Base-by-base conservation (phyloP, 2,797 vertebrate genomes). In the Rallus crepitans region DNA sequence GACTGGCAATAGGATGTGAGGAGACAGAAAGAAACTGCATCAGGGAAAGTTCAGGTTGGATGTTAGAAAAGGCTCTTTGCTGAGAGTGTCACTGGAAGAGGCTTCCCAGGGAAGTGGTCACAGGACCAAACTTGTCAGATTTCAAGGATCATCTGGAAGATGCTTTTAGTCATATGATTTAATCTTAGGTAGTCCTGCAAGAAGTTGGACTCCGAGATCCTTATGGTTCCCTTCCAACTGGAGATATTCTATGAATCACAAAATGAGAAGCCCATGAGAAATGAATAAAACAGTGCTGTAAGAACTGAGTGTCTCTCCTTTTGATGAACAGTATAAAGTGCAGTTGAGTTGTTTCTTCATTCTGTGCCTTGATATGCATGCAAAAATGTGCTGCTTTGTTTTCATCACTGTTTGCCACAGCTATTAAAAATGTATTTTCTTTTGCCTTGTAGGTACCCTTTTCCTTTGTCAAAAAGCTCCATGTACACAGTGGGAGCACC, bases 401-500 rank as follows among this genome's bases (percentile, higher is more conserved):
- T 73, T 31, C 35, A 13, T 66, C 12, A 3, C 23, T 48, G 9
- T 35, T 73, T 81, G 21, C 45, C 15, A 33, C 25, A 45, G 35
- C 35, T 77, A 5, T 64, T 63, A 65, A 73, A 91, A 64, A 60
- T 28, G 1, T 47, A 2, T 84, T 52, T 77, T 84, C 50, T 79
- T 69, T 91, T 93, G 31, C 87, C 12, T 94, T 97, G 15, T 80
- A 99, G 99, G 95, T 99, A 99, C 94, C 99, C 99, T 17, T 99
- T 99, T 97, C 94, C 98, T 42, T 97, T 99, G 87, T 99, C 99
- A 39, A 99, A 99, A 98, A 99, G 98, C 88, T 99, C 99, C 48
- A 99, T 99, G 99, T 99, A 99, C 94, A 99, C 99, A 2, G 99
- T 99, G 30, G 99, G 99, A 66, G 99, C 99, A 50, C 99, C 99